These are phyloP conservation scores for Ceratoteleas bidentatus DNA, from an alignment of 1,140 invertebrate genomes.

Conservation along the genomic window DNA sequence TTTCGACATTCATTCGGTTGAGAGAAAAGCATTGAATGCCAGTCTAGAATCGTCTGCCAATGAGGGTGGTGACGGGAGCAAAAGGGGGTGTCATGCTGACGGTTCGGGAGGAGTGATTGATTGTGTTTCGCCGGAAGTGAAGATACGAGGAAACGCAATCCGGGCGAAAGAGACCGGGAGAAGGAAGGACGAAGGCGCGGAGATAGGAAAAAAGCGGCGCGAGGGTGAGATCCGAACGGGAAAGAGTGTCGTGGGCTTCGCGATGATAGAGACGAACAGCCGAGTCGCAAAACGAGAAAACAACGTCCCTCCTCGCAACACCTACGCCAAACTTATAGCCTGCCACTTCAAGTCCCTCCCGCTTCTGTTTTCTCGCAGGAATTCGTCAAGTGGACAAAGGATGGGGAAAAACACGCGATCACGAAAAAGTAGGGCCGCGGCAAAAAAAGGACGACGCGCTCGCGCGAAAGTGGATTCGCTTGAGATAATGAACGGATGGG, in stretches of 20 bases:
- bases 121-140: constrained; percentile 80
- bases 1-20: constrained; percentile 66
- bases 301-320: constrained; percentile 66
- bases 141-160: constrained; percentile 64
- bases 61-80: constrained; percentile 75
- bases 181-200: constrained; percentile 31
- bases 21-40: constrained; percentile 65
- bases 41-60: constrained; percentile 68
- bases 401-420: constrained; percentile 74
- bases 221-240: constrained; percentile 54
- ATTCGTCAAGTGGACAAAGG: constrained; percentile 70
- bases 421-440: constrained; percentile 45
- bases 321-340: constrained; percentile 70
- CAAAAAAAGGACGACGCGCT: constrained; percentile 73
- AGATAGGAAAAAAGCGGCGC: constrained; percentile 25
- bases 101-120: constrained; percentile 80
- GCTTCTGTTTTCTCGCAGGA: constrained; percentile 56
- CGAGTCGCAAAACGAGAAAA: constrained; percentile 74
- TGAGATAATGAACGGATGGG: constrained; percentile 16
- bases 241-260: constrained; percentile 65
- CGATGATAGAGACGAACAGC: constrained; percentile 76
- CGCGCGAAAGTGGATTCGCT: constrained; percentile 64
- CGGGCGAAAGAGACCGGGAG: constrained; percentile 60
- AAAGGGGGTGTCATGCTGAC: constrained; percentile 79
- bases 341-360: constrained; percentile 70